These are phyloP conservation scores for Centropus unirufus DNA, from an alignment of 2,113 vertebrate species.

Conservation along the genomic window DNA sequence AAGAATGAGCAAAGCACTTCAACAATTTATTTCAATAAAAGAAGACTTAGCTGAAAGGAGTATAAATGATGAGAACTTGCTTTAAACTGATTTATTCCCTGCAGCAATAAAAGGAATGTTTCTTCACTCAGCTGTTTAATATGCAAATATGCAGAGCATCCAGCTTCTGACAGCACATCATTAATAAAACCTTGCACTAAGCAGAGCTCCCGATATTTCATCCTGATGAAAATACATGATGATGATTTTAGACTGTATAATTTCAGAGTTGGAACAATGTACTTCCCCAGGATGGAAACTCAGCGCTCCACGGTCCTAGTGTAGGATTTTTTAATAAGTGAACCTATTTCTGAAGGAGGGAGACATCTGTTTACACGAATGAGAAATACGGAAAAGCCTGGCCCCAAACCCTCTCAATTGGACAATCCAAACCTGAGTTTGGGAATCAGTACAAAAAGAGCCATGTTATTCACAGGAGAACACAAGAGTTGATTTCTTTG, in stretches of 20 bases:
- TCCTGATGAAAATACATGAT: constrained; percentile 99
- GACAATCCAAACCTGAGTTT: background rate
- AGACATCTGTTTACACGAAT: background rate
- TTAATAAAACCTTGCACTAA: constrained; percentile 98
- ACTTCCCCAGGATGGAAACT: constrained; percentile 79
- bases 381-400: background rate
- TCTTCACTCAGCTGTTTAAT: constrained; percentile 97
- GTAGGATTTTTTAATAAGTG: constrained; percentile 49
- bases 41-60: constrained; percentile 92
- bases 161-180: constrained; percentile 94
- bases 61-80: constrained; percentile 94
- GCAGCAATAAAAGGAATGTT: constrained; percentile 96
- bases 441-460: background rate
- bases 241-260: constrained; percentile 97
- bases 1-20: constrained; percentile 90
- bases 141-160: constrained; percentile 99
- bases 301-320: constrained; percentile 63
- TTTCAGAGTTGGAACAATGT: constrained; percentile 88
- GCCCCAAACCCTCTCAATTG: background rate
- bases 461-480: background rate
- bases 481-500: background rate
- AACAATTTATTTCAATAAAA: constrained; percentile 96
- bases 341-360: constrained; percentile 19
- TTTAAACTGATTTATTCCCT: constrained; percentile 99
- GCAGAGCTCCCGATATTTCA: constrained; percentile 95